Percentiles rank a stretch among this genome's conserved stretches.
Conservation (phyloP, 2,888 invertebrate species). For the Steromphala cineraria region DNA sequence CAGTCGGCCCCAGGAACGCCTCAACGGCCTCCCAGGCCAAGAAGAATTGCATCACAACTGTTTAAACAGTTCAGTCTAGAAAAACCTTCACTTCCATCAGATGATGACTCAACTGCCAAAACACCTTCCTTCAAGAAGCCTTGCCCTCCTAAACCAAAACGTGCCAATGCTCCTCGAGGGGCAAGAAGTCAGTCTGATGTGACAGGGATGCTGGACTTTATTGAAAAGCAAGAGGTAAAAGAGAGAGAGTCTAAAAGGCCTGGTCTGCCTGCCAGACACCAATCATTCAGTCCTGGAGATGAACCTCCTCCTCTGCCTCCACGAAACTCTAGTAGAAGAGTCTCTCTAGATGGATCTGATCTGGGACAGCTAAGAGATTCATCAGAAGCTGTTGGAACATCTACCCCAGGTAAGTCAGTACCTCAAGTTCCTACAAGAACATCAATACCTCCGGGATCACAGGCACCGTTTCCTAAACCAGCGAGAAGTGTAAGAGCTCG, state of each 20-base stretch:
- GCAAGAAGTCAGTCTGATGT: slow-evolving; percentile 65
- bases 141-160: slow-evolving; percentile 65
- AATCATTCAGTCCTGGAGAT: slow-evolving; percentile 16
- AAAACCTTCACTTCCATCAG: slow-evolving; percentile 35
- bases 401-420: background rate
- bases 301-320: slow-evolving; percentile 43
- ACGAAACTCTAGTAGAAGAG: slow-evolving; percentile 26
- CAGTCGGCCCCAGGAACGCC: slow-evolving; percentile 38
- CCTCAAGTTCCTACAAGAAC: background rate
- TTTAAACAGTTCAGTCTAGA: slow-evolving; percentile 22
- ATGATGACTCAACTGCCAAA: slow-evolving; percentile 45
- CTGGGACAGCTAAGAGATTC: background rate
- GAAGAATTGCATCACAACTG: slow-evolving; percentile 45
- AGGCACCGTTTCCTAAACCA: background rate
- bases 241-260: slow-evolving; percentile 26
- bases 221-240: slow-evolving; percentile 37
- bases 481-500: background rate
- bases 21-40: slow-evolving; percentile 59
- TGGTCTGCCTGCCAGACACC: slow-evolving; percentile 34
- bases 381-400: background rate
- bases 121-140: slow-evolving; percentile 43
- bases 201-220: slow-evolving; percentile 49
- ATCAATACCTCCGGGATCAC: background rate
- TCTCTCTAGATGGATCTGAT: background rate
- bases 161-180: slow-evolving; percentile 53